Evolutionary conservation across 2,888 invertebrate species (phyloP).

Genomic region (Plebejus anna): DNA sequence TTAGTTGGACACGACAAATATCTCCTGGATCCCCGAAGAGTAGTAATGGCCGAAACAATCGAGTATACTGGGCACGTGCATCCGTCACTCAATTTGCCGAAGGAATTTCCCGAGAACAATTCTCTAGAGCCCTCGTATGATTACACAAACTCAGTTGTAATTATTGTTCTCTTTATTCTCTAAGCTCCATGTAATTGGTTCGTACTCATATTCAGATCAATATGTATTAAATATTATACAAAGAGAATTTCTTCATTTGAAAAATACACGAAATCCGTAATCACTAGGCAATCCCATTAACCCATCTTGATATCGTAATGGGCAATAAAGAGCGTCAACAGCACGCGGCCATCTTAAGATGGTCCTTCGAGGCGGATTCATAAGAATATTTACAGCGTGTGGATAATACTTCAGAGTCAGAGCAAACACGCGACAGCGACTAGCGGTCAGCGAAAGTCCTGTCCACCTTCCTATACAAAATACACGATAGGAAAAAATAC

Average conservation of each 20-base stretch:
- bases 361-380: constrained; percentile 37
- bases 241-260: background rate
- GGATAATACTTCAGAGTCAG: constrained; percentile 25
- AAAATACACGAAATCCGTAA: constrained; percentile 11
- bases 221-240: background rate
- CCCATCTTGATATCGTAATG: constrained; percentile 44
- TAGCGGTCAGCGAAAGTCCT: background rate
- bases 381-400: constrained; percentile 31
- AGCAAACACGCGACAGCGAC: background rate
- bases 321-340: constrained; percentile 53
- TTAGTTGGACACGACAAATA: constrained; percentile 16
- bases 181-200: background rate
- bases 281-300: constrained; percentile 34
- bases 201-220: too few relatives aligned
- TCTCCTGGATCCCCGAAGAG: background rate
- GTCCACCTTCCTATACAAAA: background rate
- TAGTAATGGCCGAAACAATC: constrained; percentile 30
- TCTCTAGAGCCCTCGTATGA: constrained; percentile 21
- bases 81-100: constrained; percentile 24
- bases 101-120: constrained; percentile 6
- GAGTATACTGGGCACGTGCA: constrained; percentile 40
- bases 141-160: constrained; percentile 12
- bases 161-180: background rate
- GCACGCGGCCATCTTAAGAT: constrained; percentile 40
- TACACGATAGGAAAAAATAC: too few relatives aligned